Evolutionary conservation across 2,888 invertebrate species (phyloP).

Genomic region (Arrhopalites spinosus): DNA sequence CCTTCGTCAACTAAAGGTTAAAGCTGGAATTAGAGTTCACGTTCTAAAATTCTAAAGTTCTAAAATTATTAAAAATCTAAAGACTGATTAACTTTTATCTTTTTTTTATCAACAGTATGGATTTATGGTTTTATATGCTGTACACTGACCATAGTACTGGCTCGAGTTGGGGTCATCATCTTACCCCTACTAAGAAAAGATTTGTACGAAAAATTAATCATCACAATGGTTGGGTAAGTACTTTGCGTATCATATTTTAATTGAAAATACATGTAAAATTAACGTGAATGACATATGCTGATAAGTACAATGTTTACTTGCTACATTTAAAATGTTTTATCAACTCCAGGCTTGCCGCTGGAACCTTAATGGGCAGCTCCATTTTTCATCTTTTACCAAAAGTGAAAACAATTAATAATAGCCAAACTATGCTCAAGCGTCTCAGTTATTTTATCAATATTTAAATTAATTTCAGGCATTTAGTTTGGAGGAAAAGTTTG

Average conservation of each 20-base stretch:
- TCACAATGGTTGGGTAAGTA: conserved; percentile 31
- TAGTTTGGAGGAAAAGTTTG: conserved; percentile 27
- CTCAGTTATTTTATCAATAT: background rate
- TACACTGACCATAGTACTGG: conserved; percentile 22
- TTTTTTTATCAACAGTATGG: conserved; percentile 12
- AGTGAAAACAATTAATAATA: conserved; percentile 4
- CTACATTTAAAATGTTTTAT: too few species aligned
- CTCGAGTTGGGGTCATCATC: conserved; percentile 25
- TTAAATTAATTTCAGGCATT: conserved; percentile 25
- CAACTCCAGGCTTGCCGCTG: conserved; percentile 33
- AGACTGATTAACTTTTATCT: background rate
- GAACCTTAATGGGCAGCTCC: conserved; percentile 29
- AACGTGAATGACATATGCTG: too few species aligned
- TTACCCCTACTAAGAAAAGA: conserved; percentile 22
- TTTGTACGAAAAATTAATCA: conserved; percentile 29
- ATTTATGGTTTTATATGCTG: conserved; percentile 19
- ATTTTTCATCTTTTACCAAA: conserved; percentile 33
- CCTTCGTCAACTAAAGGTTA: conserved; percentile 18
- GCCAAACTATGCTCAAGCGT: background rate
- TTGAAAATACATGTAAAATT: too few species aligned
- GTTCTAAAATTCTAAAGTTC: background rate
- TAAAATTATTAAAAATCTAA: background rate
- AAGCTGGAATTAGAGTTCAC: too few species aligned
- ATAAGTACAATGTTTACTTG: too few species aligned
- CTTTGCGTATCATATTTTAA: too few species aligned